Evolutionary conservation across 2,113 vertebrate species (phyloP), one percentile per base, ranked within the genome.

Genomic region (Gopherus flavomarginatus): DNA sequence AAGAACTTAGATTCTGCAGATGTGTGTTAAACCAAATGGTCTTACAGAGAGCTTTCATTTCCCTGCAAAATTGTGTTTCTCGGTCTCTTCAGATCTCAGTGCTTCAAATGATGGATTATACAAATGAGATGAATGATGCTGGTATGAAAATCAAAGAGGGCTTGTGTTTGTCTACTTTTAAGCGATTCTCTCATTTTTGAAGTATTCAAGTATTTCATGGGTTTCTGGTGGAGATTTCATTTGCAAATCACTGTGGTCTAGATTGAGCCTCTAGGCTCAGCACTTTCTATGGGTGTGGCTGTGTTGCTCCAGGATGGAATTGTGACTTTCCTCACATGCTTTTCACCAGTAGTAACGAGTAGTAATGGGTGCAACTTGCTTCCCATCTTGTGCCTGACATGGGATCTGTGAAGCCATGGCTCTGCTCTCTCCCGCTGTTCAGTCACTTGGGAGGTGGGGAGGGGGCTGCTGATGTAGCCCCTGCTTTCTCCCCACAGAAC

Each of bases 121-220:
- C 1, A 56, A 44, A 94, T 14, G 8, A 85, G 24, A 1, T 88
- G 56, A 93, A 90, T 93, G 91, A 62, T 38, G 17, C 86, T 87
- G 2, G 38, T 81, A 3, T 83, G 82, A 54, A 53, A 88, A 86
- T 54, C 54, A 82, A 62, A 94, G 49, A 4, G 24, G 42, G 12
- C 22, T 91, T 42, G 65, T 0, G 1, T 42, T 11, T 52, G 65
- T 72, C 35, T 72, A 21, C n/a, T 90, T 82, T 5, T 59, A 56
- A 35, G 35, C 1, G 1, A 69, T 78, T 94, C 6, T 24, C 3
- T 57, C 84, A 42, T 42, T 89, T 47, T 80, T 52, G 85, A 83
- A 96, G 50, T 2, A 56, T 11, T 54, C 1, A 31, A 44, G 6
- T 57, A 14, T 3, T 85, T 78, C 65, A 85, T 75, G 87, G n/a